A percentile compares a stretch with the other conserved stretches of the same genome.
These are phyloP conservation scores for Danionella dracula DNA, from an alignment of 2,797 vertebrate species.

Conservation along the genomic window DNA sequence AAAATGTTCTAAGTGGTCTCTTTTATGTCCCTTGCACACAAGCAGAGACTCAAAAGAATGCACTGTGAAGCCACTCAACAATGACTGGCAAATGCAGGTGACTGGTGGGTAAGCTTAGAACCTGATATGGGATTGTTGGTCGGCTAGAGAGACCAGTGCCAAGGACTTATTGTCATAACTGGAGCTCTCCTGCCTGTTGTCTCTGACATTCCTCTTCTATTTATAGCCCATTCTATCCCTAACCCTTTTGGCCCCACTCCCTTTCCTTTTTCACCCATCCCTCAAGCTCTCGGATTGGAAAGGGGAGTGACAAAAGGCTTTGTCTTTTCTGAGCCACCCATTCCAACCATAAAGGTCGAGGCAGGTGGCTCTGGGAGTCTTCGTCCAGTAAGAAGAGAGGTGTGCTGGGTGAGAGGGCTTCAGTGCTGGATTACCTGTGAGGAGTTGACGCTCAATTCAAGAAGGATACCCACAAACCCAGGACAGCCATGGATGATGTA, in stretches of 20 bases:
- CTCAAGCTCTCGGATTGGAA: slow-evolving; percentile 47
- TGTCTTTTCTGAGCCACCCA: slow-evolving; percentile 56
- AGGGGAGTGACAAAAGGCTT: slow-evolving; percentile 53
- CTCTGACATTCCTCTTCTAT: slow-evolving; percentile 48
- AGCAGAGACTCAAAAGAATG: background rate
- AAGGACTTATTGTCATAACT: slow-evolving; percentile 52
- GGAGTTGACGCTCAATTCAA: slow-evolving; percentile 18
- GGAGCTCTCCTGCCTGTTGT: slow-evolving; percentile 47
- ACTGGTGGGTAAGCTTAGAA: slow-evolving; percentile 44
- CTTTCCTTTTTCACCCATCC: slow-evolving; percentile 62
- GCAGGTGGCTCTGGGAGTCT: slow-evolving; percentile 48
- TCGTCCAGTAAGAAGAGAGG: slow-evolving; percentile 44
- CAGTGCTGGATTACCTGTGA: slow-evolving; percentile 37
- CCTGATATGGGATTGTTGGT: slow-evolving; percentile 27
- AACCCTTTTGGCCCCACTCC: slow-evolving; percentile 38
- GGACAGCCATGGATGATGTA: slow-evolving; percentile 75
- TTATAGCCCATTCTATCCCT: slow-evolving; percentile 41
- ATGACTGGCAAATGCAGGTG: slow-evolving; percentile 54
- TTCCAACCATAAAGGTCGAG: slow-evolving; percentile 56
- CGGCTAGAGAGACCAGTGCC: slow-evolving; percentile 24
- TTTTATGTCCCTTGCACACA: background rate
- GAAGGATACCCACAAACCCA: slow-evolving; percentile 8
- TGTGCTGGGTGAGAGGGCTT: slow-evolving; percentile 34
- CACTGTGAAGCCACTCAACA: slow-evolving; percentile 15
- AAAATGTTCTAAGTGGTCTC: too few relatives aligned